Base-by-base conservation (phyloP, 1,140 invertebrate genomes). In the Drosophila azteca region DNA sequence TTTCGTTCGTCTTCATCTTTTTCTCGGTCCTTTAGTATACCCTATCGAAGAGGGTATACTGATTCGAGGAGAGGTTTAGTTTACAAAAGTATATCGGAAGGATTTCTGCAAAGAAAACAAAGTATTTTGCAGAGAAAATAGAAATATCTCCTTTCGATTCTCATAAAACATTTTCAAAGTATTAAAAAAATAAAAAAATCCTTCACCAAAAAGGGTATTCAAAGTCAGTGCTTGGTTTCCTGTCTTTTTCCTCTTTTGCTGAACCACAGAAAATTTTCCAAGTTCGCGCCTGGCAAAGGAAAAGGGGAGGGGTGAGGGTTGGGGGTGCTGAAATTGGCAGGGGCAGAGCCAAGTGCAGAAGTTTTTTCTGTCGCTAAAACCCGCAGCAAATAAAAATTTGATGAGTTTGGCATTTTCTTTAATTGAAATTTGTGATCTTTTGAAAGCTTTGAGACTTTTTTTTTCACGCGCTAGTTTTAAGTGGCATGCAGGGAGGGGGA, bases 381-480 rank as follows among this genome's bases (percentile, higher is more conserved):
- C 85, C 77, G 84, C 75, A 82, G 87, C 78, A 13, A 39, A 70
- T 90, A 85, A 85, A 90, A 90, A 90, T 90, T 90, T 90, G 87
- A 90, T 90, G 85, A 90, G 85, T 85, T 90, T 85, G 87, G 71
- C 87, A 90, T 76, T 90, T 90, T 82, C 87, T 90, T 90, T 90
- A 90, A 90, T 90, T 90, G 85, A 90, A 90, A 90, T 68, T 90
- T 90, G 87, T 90, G 85, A 90, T 90, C 81, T 90, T 90, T 82
- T 90, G 69, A 90, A 82, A 90, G 85, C 85, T 90, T 90, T 82
- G 85, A 70, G 67, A 82, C 70, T 73, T 71, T 39, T 20, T 20
- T 20, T 77, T 71, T 71, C 49, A 26, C 46, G 49, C 22, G 31
- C 53, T 43, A 17, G 44, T 54, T 54, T 45, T 64, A 75, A 74